Conservation (phyloP, 2,113 vertebrate genomes). For the Hydropotes inermis region DNA sequence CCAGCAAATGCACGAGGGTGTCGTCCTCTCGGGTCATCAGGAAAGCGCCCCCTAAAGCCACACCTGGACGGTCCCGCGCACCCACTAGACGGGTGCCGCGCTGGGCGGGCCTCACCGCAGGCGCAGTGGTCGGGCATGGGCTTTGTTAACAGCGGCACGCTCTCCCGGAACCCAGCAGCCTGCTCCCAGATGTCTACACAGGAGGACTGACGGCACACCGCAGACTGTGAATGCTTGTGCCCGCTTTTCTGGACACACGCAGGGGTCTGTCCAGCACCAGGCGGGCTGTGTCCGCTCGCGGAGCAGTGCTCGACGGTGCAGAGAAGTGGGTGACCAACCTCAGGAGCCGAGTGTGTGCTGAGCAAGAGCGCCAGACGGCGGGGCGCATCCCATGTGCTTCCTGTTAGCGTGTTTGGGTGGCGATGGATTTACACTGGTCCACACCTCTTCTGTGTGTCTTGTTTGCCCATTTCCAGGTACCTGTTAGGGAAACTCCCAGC, state of each 20-base stretch:
- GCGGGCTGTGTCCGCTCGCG: accelerated
- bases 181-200: accelerated
- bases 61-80: accelerated
- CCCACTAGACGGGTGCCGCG: accelerated
- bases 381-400: accelerated
- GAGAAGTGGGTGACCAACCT: neutral
- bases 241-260: neutral
- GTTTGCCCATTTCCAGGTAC: neutral
- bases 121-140: accelerated
- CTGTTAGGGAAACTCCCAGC: neutral
- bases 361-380: neutral
- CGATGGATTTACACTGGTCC: neutral
- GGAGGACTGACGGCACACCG: accelerated
- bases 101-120: accelerated
- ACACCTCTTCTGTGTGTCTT: neutral
- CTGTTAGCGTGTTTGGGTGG: accelerated
- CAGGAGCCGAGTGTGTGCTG: accelerated
- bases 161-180: neutral
- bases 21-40: neutral
- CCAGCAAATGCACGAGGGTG: neutral
- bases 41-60: neutral
- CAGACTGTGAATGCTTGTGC: neutral
- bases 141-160: accelerated
- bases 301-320: accelerated
- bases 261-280: neutral